These are phyloP conservation scores for Bufo gargarizans DNA, from an alignment of 2,113 vertebrate species.

Conservation along the genomic window DNA sequence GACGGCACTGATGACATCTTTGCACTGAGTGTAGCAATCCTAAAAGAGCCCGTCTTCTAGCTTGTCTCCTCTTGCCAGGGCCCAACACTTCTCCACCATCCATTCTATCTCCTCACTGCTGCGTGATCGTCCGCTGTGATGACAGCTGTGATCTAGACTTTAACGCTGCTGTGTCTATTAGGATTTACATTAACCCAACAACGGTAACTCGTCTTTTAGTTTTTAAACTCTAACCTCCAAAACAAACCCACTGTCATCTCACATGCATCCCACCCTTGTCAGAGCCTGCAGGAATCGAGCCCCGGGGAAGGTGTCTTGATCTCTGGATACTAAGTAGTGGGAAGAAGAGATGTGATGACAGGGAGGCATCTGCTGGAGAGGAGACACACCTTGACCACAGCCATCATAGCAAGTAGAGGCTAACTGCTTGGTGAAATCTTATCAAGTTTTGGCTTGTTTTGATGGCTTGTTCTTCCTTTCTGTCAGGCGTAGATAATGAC, in stretches of 20 bases:
- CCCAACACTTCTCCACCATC: neutral
- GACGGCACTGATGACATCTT: no score
- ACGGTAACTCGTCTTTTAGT: slow-evolving; percentile 20
- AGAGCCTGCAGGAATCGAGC: slow-evolving; percentile 7
- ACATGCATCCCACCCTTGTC: neutral
- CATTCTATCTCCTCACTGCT: neutral
- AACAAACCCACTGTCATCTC: slow-evolving; percentile 16
- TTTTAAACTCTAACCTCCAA: slow-evolving; percentile 7
- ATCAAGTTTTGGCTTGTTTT: slow-evolving; percentile 17
- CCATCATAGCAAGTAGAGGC: neutral
- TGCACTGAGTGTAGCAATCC: no score
- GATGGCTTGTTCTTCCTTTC: neutral
- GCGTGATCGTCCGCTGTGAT: neutral
- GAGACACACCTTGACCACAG: slow-evolving; percentile 45
- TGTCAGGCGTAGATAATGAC: neutral
- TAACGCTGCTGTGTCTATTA: neutral
- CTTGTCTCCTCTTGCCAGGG: neutral
- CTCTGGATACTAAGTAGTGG: neutral
- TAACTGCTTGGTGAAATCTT: slow-evolving; percentile 3
- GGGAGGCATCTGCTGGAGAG: neutral
- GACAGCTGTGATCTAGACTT: neutral
- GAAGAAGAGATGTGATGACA: slow-evolving; percentile 42
- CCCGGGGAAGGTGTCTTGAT: slow-evolving; percentile 30
- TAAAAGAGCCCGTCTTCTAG: no score
- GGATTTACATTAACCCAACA: slow-evolving; percentile 4